phyloP scores from a whole-genome alignment of 2,113 vertebrate genomes.

The Brevimyrus niger region DNA sequence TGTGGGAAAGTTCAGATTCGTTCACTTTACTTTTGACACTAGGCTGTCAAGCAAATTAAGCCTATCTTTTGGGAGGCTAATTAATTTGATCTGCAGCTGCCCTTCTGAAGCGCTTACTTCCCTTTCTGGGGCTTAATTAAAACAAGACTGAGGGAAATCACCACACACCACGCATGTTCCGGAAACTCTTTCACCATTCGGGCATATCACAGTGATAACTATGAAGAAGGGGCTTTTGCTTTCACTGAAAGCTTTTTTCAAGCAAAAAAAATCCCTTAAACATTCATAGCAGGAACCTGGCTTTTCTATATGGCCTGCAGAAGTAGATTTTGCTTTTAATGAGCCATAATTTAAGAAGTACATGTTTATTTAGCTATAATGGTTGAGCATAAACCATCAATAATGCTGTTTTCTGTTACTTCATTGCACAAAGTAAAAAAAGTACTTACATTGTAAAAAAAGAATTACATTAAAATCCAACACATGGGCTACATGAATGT shows the following conservation, averaged over 20 bases:
- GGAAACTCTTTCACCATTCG: background rate
- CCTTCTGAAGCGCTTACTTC: constrained; percentile 42
- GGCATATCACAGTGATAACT: background rate
- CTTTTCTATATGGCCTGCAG: background rate
- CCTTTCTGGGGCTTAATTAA: constrained; percentile 49
- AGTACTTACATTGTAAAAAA: background rate
- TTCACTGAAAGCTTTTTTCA: background rate
- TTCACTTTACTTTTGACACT: constrained; percentile 19
- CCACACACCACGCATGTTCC: background rate
- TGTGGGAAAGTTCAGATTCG: constrained; percentile 14
- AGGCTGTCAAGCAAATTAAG: constrained; percentile 29
- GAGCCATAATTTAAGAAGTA: background rate
- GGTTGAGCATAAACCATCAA: background rate
- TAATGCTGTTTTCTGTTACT: background rate
- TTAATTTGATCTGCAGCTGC: constrained; percentile 50
- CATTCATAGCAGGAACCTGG: background rate
- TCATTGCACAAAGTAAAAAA: background rate
- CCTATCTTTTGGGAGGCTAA: constrained; percentile 35
- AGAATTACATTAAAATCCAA: background rate
- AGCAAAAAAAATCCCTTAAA: background rate
- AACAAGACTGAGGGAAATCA: constrained; percentile 20
- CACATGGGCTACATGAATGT: background rate
- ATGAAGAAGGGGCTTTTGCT: background rate
- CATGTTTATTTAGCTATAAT: background rate
- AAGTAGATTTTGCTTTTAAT: background rate